Evolutionary conservation across 2,113 vertebrate genomes (phyloP).

Genomic region (Xiphias gladius): DNA sequence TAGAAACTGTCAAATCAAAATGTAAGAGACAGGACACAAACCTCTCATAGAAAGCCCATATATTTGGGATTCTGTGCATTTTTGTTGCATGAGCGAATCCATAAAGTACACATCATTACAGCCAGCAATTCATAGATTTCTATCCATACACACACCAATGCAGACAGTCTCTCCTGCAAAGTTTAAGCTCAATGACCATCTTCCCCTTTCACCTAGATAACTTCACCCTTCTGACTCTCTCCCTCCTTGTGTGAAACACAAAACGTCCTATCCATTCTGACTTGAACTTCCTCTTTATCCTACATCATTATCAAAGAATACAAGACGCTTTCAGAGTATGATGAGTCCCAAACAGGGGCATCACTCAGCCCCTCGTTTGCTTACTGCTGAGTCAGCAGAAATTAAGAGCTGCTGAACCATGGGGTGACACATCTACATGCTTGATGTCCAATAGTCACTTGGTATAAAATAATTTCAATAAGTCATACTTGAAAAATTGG

Average conservation of each 20-base stretch:
- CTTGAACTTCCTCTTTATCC: not conserved
- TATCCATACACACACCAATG: not conserved
- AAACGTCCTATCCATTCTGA: not conserved
- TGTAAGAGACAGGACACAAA: constrained; percentile 14
- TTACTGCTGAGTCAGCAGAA: constrained; percentile 42
- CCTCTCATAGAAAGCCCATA: constrained; percentile 34
- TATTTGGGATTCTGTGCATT: constrained; percentile 35
- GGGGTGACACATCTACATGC: not conserved
- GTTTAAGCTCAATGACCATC: constrained; percentile 18
- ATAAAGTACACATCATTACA: constrained; percentile 18
- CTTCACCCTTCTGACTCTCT: not conserved
- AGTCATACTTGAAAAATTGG: constrained; percentile 2
- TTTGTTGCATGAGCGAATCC: constrained; percentile 31
- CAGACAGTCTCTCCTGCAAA: constrained; percentile 20
- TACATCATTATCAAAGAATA: not conserved
- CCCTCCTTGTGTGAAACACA: not conserved
- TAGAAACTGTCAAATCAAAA: constrained; percentile 31
- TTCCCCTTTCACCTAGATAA: constrained; percentile 38
- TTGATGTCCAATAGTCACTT: constrained; percentile 11
- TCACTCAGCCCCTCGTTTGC: not conserved
- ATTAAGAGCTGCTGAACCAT: not conserved
- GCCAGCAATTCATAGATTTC: constrained; percentile 5
- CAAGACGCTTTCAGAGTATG: not conserved
- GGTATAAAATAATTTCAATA: not conserved
- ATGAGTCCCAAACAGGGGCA: not conserved